Base-by-base conservation (phyloP, 2,797 vertebrate species). In the Okamejei kenojei region DNA sequence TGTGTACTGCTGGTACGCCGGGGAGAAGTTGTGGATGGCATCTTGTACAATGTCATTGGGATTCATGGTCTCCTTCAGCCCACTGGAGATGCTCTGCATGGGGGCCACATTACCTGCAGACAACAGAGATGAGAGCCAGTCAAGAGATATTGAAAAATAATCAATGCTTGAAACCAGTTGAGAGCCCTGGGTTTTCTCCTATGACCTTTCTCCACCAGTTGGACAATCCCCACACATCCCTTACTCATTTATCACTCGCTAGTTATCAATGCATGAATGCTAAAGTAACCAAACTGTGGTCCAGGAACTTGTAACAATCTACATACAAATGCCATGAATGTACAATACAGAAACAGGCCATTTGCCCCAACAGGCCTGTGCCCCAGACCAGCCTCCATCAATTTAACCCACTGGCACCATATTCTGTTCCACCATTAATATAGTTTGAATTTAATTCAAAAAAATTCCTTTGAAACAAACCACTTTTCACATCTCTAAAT, bases 1-100 rank as follows among this genome's bases (percentile, higher is more conserved):
- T 0, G 97, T 97, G 95, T 99, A 98, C 95, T 99, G 98, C 95
- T 99, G 98, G 96, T 99, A 99, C 0, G 97, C 93, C 0, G 98
- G 98, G 0, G 98, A 99, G 96, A 99, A 99, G 96, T 99, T 99
- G 96, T 99, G 98, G 94, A 99, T 98, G n/a, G 98, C 98, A 0
- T 99, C 98, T 95, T 99, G 98, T 23, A 99, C 98, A 0, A 99
- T 99, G 94, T 99, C 98, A 68, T 97, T 97, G 0, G 98, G 98
- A 94, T 98, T 99, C 38, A 99, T 98, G 74, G 98, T 99, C 95
- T 99, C 98, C 96, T 98, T 99, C 94, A 99, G 96, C 17, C 98
- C 98, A 0, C 98, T 98, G 11, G 98, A 99, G 95, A 99, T 99
- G 96, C 98, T 99, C 95, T 98, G 98, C 98, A 99, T 98, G 0